Base-by-base conservation (phyloP, 1,140 invertebrate species). In the Leguminivora glycinivorella region DNA sequence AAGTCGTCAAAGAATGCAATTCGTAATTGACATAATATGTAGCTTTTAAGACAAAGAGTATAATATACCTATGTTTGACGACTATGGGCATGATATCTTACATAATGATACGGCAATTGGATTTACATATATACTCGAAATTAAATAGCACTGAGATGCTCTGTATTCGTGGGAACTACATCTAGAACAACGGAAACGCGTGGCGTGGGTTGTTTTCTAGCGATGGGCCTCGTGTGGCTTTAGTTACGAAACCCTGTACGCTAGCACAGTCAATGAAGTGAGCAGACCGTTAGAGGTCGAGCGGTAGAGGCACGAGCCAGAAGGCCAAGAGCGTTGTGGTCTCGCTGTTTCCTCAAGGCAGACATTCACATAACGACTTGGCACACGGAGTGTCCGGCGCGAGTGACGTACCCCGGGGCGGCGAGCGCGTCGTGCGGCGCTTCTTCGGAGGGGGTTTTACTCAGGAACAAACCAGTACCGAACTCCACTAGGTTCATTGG, bases 401-500 rank as follows among this genome's bases (percentile, higher is more conserved):
- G 77, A 78, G 69, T 31, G 47, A 92, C 90, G 83, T 92, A 92
- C 92, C 92, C 92, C 80, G 89, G 77, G 68, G 79, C 58, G 68
- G 85, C 76, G 75, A 88, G 80, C 78, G 84, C 83, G 75, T 92
- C 91, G 63, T 87, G 88, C 66, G 89, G 87, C 79, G 86, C 86
- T 86, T 96, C 96, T 93, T 97, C 96, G 83, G 96, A 96, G 80
- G 96, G 96, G 76, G 96, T 96, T 94, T 96, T 97, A 93, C 94
- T 96, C 84, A 94, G 92, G 93, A 96, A 96, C 84, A 96, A 93
- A 91, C 96, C 96, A 81, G 95, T 96, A 90, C 96, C 96, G 92
- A 97, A 95, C 93, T 97, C 96, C 88, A 96, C 96, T 94, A 97
- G 94, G 93, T 96, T 96, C 93, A 97, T 97, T 83, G 96, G 96